These are phyloP conservation scores for Azorinus chamasolen DNA, from an alignment of 2,888 invertebrate genomes.

Conservation along the genomic window DNA sequence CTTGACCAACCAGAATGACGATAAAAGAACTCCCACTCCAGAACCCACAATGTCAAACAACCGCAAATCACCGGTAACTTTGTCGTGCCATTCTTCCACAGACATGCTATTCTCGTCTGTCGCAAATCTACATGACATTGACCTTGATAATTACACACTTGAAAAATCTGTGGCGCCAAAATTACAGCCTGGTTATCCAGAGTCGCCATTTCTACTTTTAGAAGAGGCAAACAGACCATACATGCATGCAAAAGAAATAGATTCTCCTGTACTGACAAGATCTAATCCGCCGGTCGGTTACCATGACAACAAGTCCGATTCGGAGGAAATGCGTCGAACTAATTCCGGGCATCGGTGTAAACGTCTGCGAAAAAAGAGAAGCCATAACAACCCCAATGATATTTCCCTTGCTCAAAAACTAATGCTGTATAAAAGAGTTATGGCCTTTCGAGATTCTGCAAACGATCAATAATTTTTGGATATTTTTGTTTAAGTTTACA, in stretches of 20 bases:
- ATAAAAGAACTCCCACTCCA: conserved; percentile 53
- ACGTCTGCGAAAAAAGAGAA: conserved; percentile 23
- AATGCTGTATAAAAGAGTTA: conserved; percentile 50
- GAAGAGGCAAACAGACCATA: conserved; percentile 40
- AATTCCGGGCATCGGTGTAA: conserved; percentile 6
- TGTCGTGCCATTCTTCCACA: conserved; percentile 6
- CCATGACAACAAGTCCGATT: conserved; percentile 59
- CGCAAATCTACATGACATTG: conserved; percentile 9
- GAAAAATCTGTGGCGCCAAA: conserved; percentile 36
- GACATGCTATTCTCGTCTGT: conserved; percentile 6
- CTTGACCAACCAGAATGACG: conserved; percentile 54
- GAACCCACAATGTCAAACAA: conserved; percentile 41
- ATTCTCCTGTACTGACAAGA: conserved; percentile 2
- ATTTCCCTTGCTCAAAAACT: conserved; percentile 56
- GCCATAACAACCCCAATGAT: conserved; percentile 47
- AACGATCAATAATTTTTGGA: too few relatives aligned
- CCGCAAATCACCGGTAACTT: conserved; percentile 59
- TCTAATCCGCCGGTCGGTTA: conserved; percentile 31
- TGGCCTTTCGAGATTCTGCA: conserved; percentile 48
- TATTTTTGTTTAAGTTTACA: too few relatives aligned
- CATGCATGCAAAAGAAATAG: conserved; percentile 10
- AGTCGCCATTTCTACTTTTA: conserved; percentile 48
- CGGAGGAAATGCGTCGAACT: conserved; percentile 31
- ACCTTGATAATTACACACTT: conserved; percentile 24
- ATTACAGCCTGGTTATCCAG: conserved; percentile 49